A percentile compares a stretch with the other conserved stretches of the same genome.
These are phyloP conservation scores for Drosophila gaucha DNA, from an alignment of 2,888 invertebrate species.

Conservation along the genomic window DNA sequence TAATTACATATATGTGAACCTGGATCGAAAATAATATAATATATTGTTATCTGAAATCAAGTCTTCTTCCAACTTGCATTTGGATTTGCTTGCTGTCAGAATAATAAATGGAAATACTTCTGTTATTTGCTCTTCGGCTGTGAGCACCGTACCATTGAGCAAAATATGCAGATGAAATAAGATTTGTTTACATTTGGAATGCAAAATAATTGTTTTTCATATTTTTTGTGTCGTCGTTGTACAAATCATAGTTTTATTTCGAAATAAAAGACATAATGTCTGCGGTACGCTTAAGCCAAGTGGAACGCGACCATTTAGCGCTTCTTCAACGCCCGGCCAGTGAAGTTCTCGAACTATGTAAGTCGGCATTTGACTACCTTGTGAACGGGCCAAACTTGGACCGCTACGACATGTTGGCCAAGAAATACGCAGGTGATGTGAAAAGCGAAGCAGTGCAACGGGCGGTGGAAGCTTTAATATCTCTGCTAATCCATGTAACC, in stretches of 20 bases:
- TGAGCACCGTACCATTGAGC: constrained; percentile 35
- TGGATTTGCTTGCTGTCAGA: not conserved
- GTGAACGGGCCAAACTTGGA: constrained; percentile 87
- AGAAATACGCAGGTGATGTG: constrained; percentile 85
- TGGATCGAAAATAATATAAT: not conserved
- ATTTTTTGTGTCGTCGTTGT: constrained; percentile 32
- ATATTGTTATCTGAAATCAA: not conserved
- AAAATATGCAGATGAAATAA: constrained; percentile 18
- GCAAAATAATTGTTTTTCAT: constrained; percentile 3
- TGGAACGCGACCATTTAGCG: constrained; percentile 87
- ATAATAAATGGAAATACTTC: not conserved
- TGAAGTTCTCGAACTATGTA: constrained; percentile 88
- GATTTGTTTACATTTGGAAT: constrained; percentile 38
- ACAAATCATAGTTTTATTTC: not conserved
- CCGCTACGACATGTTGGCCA: constrained; percentile 84
- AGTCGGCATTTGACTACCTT: constrained; percentile 87
- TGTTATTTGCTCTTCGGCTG: not conserved
- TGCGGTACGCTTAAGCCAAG: constrained; percentile 84
- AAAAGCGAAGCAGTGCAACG: constrained; percentile 84
- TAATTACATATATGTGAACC: not conserved
- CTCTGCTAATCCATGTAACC: constrained; percentile 89
- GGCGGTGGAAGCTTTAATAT: constrained; percentile 90
- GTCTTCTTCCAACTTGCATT: not conserved
- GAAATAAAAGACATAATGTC: constrained; percentile 34
- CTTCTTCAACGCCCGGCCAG: constrained; percentile 86